Evolutionary conservation across 2,888 invertebrate species (phyloP), one percentile per base, ranked within the genome.

Genomic region (Baccha elongata): DNA sequence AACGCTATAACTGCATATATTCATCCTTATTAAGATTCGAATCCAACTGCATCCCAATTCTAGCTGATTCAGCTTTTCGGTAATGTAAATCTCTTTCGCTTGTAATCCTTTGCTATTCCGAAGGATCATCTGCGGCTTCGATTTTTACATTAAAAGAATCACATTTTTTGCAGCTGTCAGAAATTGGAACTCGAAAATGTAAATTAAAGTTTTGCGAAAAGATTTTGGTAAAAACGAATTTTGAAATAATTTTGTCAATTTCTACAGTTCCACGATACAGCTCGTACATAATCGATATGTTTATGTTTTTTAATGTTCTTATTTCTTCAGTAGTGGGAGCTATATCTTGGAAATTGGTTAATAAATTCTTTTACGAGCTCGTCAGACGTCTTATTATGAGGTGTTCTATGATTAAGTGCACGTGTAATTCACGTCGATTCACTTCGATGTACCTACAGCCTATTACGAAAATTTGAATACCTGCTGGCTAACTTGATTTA

Each of bases 181-280:
- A 68, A 72, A 83, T 68, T 58, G 76, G 83, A 72, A 50, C 40
- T 60, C 76, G 55, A 83, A 68, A 83, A 72, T 83, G 75, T 44
- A 83, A 68, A 46, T 76, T 84, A 73, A 78, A 84, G 64, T 78
- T 76, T 78, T 78, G 64, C 68, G 76, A 71, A 76, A 83, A 83
- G 52, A 83, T 72, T 50, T 75, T 75, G 26, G 50, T 60, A 46
- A 79, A 72, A 50, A 7, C n/a, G n/a, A n/a, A n/a, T n/a, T n/a
- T n/a, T n/a, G n/a, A n/a, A n/a, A n/a, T n/a, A n/a, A n/a, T n/a
- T n/a, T n/a, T n/a, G n/a, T n/a, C n/a, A n/a, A n/a, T n/a, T n/a
- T n/a, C n/a, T n/a, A n/a, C n/a, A n/a, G n/a, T n/a, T n/a, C n/a
- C n/a, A n/a, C n/a, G n/a, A n/a, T n/a, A n/a, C n/a, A n/a, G n/a